Base-by-base conservation (phyloP, 2,113 vertebrate species). In the Oryzias melastigma region DNA sequence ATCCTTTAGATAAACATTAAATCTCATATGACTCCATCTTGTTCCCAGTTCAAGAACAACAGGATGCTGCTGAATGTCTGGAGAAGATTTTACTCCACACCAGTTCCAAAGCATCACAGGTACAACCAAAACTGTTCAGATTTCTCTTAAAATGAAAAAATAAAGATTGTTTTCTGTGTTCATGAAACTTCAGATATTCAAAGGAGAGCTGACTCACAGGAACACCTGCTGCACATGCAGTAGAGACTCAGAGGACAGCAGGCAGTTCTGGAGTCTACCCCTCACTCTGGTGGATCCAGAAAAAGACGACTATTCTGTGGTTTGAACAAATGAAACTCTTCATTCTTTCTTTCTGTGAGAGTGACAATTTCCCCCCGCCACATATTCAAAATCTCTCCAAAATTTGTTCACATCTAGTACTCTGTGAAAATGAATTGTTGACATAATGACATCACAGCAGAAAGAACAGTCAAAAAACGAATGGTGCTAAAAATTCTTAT, bases 21-120 rank as follows among this genome's bases (percentile, higher is more conserved):
- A 41, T 17, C n/a, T 56, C 7, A 56, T 40, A 15, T 7, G 18
- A 41, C 19, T 4, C 35, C 43, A 16, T 44, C 6, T 2, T 44
- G 42, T 44, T 29, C 16, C 15, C 43, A 88, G 86, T 78, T 8
- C 13, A 0, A 43, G 58, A 84, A 47, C 81, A 87, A 15, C 66
- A 0, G 5, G 86, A 89, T 4, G 85, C 85, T 43, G 83, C 83
- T 0, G 85, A 89, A 54, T 88, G 78, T 49, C 83, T 77, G 59
- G 77, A 86, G 68, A 89, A 62, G 71, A 83, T 82, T 19, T 27
- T 89, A 51, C 64, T 43, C 19, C n/a, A 35, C 59, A 48, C 57
- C 24, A 67, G 17, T 27, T 24, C 19, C 18, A 49, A 35, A 10
- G 59, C 78, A 4, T 3, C 52, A 7, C 4, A 35, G 52, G 52